A percentile compares a stretch with the other conserved stretches of the same genome.
Conservation (phyloP, 2,888 invertebrate genomes). For the Tetropium fuscum region DNA sequence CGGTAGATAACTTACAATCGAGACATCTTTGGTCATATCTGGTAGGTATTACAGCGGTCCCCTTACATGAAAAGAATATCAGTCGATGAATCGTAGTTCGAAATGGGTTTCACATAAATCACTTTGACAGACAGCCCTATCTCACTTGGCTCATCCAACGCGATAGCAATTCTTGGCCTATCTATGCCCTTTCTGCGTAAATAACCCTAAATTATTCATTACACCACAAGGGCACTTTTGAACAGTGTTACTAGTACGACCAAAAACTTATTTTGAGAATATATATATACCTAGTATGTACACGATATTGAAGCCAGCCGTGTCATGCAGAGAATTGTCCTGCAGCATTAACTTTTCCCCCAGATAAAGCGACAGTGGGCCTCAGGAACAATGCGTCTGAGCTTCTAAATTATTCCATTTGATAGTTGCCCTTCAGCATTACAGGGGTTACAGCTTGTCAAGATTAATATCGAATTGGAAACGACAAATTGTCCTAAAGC, state of each 20-base stretch:
- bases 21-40: constrained; percentile 24
- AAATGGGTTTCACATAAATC: constrained; percentile 64
- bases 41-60: constrained; percentile 10
- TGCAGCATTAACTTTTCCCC: too few species aligned
- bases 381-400: constrained; percentile 61
- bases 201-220: constrained; percentile 60
- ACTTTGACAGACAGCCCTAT: constrained; percentile 64
- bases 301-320: too few species aligned
- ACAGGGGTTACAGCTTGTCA: constrained; percentile 46
- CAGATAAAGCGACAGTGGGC: constrained; percentile 34
- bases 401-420: constrained; percentile 62
- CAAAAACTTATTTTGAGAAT: too few species aligned
- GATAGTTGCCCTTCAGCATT: constrained; percentile 50
- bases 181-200: constrained; percentile 57
- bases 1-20: constrained; percentile 18
- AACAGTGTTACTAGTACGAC: too few species aligned
- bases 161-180: constrained; percentile 51
- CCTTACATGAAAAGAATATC: constrained; percentile 46
- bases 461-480: constrained; percentile 44
- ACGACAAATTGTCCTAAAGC: constrained; percentile 42
- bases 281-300: too few species aligned
- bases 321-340: too few species aligned
- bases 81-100: constrained; percentile 46
- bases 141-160: constrained; percentile 57
- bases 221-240: constrained; percentile 51